These are phyloP conservation scores for Tinamus major DNA, from an alignment of 2,797 vertebrate genomes.

Conservation along the genomic window DNA sequence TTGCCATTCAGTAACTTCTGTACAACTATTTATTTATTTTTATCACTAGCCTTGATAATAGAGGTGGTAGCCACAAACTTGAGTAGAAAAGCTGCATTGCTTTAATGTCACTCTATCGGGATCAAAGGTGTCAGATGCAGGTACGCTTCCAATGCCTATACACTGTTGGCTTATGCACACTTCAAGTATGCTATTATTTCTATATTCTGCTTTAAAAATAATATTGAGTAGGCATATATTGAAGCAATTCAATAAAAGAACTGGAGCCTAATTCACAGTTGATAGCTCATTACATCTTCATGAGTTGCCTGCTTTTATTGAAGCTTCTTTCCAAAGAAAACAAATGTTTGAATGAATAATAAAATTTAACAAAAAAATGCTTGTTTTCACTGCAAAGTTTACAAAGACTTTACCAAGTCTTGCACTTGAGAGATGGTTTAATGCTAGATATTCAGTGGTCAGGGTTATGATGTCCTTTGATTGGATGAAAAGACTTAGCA, in stretches of 20 bases:
- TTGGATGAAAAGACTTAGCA: not conserved
- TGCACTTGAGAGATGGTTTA: not conserved
- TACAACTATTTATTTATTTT: too few species aligned
- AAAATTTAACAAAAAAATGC: not conserved
- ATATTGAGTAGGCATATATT: not conserved
- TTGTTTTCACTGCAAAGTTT: not conserved
- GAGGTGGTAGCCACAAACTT: not conserved
- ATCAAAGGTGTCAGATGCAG: not conserved
- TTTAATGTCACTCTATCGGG: not conserved
- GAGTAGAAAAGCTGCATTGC: not conserved
- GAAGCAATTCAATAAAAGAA: not conserved
- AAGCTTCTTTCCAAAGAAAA: not conserved
- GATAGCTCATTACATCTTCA: not conserved
- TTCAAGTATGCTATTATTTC: not conserved
- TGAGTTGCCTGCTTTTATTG: not conserved
- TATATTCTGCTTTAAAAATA: not conserved
- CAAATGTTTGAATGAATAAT: not conserved
- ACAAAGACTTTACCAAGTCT: not conserved
- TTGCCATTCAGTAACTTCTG: not conserved
- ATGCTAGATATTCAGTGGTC: not conserved
- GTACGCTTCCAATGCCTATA: accelerated
- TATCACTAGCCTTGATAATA: not conserved
- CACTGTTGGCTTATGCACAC: not conserved
- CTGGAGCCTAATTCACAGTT: not conserved
- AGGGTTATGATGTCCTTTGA: not conserved